Percentiles rank a stretch among this genome's conserved stretches.
Evolutionary conservation across 2,113 vertebrate genomes (phyloP).

Genomic region (Peromyscus polionotus): DNA sequence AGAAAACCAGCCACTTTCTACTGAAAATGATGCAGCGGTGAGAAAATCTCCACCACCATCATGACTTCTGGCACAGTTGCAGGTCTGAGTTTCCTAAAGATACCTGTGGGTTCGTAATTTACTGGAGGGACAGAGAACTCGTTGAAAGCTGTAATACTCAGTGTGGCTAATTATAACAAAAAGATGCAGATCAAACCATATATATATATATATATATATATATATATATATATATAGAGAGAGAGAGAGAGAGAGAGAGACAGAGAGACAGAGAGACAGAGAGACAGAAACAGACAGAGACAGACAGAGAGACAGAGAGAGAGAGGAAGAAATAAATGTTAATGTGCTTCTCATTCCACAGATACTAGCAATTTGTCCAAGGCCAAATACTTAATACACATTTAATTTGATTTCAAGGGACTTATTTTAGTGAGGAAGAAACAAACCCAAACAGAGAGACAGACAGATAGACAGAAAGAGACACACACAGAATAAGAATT

Average conservation of each 20-base stretch:
- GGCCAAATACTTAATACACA: constrained; percentile 40
- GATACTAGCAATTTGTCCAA: not conserved
- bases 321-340: not conserved
- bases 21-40: not conserved
- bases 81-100: not conserved
- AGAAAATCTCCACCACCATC: not conserved
- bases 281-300: no score
- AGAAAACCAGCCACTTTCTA: not conserved
- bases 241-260: no score
- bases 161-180: not conserved
- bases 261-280: no score
- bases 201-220: not conserved
- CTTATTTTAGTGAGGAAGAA: not conserved
- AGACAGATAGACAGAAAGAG: no score
- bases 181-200: not conserved
- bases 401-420: not conserved
- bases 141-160: not conserved
- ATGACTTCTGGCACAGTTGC: not conserved
- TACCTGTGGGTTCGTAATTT: not conserved
- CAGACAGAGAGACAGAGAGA: no score
- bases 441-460: not conserved
- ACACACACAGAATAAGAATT: no score
- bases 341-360: constrained; percentile 13
- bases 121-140: not conserved
- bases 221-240: no score